These are phyloP conservation scores for Hirudinaria manillensis DNA, from an alignment of 2,888 invertebrate genomes.

Conservation along the genomic window DNA sequence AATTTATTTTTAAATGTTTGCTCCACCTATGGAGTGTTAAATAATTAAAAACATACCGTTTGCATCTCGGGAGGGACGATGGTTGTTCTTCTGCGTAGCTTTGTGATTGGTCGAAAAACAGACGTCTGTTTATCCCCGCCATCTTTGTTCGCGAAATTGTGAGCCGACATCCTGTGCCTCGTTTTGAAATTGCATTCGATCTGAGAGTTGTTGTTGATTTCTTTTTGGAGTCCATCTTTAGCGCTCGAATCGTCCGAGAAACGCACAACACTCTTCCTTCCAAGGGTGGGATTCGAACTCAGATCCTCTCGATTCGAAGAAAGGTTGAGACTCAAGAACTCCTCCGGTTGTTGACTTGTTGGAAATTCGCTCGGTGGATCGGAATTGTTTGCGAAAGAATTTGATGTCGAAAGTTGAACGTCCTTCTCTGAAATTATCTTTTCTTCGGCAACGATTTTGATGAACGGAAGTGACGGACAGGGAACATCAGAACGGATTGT, in stretches of 20 bases:
- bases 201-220: background rate
- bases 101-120: background rate
- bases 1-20: slow-evolving; percentile 3
- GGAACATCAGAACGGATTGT: too few species aligned
- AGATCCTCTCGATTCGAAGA: too few species aligned
- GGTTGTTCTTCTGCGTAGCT: slow-evolving; percentile 6
- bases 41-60: background rate
- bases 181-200: background rate
- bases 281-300: too few species aligned
- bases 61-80: background rate
- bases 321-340: too few species aligned
- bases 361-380: too few species aligned
- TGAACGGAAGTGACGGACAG: too few species aligned
- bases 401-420: too few species aligned
- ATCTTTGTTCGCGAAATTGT: background rate
- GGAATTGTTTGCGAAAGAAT: too few species aligned
- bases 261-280: background rate
- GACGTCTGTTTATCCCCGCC: background rate
- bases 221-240: background rate
- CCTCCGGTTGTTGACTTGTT: too few species aligned
- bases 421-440: too few species aligned
- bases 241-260: background rate
- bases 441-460: too few species aligned
- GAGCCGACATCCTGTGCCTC: background rate
- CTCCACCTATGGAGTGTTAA: background rate